Evolutionary conservation across 1,140 invertebrate genomes (phyloP), one percentile per base, ranked within the genome.

Genomic region (Himalopsyche phryganea): DNA sequence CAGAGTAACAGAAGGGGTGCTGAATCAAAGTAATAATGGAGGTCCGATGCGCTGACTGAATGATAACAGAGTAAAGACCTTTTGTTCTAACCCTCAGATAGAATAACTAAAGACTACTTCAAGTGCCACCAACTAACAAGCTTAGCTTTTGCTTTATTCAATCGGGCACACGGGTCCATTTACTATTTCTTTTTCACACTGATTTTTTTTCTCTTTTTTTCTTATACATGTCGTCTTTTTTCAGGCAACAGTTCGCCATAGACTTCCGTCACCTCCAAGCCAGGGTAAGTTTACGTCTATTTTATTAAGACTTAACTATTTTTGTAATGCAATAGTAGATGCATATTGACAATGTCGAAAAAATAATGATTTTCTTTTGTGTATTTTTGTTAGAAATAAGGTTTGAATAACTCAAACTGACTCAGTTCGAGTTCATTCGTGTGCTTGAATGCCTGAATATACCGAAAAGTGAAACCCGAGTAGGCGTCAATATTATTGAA

Each of bases 201-300:
- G 10, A 28, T 44, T 50, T 44, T 53, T 33, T 45, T 5, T 9
- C 3, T 9, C 9, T 28, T 3, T 28, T 28, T 28, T 28, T 28
- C 23, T 28, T 9, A 28, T 28, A 28, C 3, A 28, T 28, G 9
- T 28, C 9, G 7, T 64, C 68, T 76, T 75, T 68, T 78, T 78
- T 48, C 76, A 78, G 76, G 68, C 73, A 5, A 76, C 72, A 18
- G 60, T 78, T 42, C 66, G 73, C 57, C 73, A 76, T 54, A 71
- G 75, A 10, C 52, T 70, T 38, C 72, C 76, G 14, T 78, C 76
- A 11, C 74, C 74, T 6, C 65, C 68, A 17, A 71, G 75, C 65
- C 72, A 76, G 72, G 74, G 76, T 77, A 66, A 72, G 66, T 47
- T 45, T 54, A 50, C 17, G 17, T 17, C 13, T 50, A 15, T 17